A percentile compares a stretch with the other conserved stretches of the same genome.
Evolutionary conservation across 2,888 invertebrate species (phyloP).

Genomic region (Cantharis nigra): DNA sequence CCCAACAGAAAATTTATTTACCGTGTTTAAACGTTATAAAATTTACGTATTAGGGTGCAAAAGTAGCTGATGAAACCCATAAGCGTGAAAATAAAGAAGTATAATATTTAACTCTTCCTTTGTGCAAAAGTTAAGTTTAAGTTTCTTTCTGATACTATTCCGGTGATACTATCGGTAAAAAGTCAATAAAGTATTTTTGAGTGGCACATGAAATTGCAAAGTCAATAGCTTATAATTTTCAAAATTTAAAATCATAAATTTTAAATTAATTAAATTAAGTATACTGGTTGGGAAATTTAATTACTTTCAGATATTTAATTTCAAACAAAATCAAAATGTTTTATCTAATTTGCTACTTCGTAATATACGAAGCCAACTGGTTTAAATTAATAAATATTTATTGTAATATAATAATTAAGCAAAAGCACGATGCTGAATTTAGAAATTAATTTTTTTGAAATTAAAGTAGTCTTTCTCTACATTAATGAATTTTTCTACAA

Average conservation of each 20-base stretch:
- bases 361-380: no score
- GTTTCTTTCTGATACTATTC: neutral
- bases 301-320: no score
- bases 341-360: no score
- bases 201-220: no score
- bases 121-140: neutral
- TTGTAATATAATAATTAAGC: neutral
- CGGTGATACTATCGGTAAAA: no score
- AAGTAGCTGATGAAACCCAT: neutral
- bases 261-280: no score
- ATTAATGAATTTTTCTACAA: neutral
- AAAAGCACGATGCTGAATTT: neutral
- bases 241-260: no score
- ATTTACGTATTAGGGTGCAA: neutral
- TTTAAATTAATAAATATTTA: neutral
- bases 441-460: neutral
- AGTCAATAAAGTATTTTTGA: no score
- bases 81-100: neutral
- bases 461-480: neutral
- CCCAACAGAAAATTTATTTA: neutral
- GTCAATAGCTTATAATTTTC: no score
- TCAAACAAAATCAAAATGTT: no score
- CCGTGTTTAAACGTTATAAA: neutral
- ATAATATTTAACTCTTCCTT: neutral
- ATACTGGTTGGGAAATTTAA: no score